Percentiles rank a stretch among this genome's conserved stretches.
Evolutionary conservation across 2,888 invertebrate genomes (phyloP).

Genomic region (Camptogramma bilineatum): DNA sequence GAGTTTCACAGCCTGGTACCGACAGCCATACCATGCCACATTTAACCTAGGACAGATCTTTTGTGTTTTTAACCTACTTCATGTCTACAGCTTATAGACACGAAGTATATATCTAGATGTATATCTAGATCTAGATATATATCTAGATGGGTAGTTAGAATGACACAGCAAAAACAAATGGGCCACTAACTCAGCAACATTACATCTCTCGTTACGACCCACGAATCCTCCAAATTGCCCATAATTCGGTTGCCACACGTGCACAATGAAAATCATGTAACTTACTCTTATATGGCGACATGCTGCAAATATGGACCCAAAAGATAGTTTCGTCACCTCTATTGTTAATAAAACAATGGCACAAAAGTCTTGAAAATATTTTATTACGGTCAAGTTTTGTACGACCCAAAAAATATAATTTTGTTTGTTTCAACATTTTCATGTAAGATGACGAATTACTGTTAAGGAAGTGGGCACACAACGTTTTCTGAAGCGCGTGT

Average conservation of each 20-base stretch:
- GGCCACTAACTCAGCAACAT: not conserved
- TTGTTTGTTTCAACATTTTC: slow-evolving; percentile 27
- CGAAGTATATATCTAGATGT: too few species aligned
- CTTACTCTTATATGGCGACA: slow-evolving; percentile 23
- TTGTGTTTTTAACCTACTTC: too few species aligned
- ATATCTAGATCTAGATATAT: too few species aligned
- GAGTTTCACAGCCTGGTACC: too few species aligned
- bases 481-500: too few species aligned
- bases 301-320: slow-evolving; percentile 25
- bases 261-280: slow-evolving; percentile 29
- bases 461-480: too few species aligned
- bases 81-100: too few species aligned
- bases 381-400: slow-evolving; percentile 42
- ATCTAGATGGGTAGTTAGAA: too few species aligned
- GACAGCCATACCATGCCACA: too few species aligned
- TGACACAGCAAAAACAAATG: too few species aligned
- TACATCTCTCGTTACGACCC: slow-evolving; percentile 6
- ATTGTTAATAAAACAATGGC: slow-evolving; percentile 46
- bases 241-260: slow-evolving; percentile 25
- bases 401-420: slow-evolving; percentile 42
- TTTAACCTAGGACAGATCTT: too few species aligned
- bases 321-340: slow-evolving; percentile 35
- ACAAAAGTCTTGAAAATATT: slow-evolving; percentile 35
- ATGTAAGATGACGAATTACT: too few species aligned
- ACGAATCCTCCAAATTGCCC: slow-evolving; percentile 18